A percentile compares a stretch with the other conserved stretches of the same genome.
Conservation (phyloP, 1,140 invertebrate species). For the Thaumetopoea pityocampa region DNA sequence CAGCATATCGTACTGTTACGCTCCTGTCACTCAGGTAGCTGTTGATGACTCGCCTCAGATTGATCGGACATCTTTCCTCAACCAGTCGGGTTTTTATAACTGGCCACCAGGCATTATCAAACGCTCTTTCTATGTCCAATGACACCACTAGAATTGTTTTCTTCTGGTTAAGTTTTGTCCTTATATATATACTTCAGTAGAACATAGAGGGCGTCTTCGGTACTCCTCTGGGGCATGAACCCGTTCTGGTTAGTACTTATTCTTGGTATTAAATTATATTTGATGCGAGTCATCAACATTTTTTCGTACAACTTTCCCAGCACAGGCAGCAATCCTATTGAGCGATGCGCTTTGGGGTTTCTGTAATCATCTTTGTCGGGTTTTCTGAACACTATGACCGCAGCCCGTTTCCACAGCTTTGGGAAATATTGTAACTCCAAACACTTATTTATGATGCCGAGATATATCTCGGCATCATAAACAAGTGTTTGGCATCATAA, state of each 20-base stretch:
- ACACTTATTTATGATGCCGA: slow-evolving; percentile 5
- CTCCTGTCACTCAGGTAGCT: slow-evolving; percentile 4
- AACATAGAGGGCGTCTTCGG: slow-evolving; percentile 12
- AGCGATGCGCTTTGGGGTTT: slow-evolving; percentile 12
- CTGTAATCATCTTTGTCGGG: slow-evolving; percentile 13
- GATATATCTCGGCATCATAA: background rate
- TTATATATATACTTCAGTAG: slow-evolving; percentile 2
- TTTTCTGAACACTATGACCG: slow-evolving; percentile 8
- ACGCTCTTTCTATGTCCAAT: no score
- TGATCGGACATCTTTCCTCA: background rate
- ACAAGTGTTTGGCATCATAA: background rate
- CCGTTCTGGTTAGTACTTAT: background rate
- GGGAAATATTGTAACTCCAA: slow-evolving; percentile 3
- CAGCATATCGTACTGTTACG: slow-evolving; percentile 1
- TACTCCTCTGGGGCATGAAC: slow-evolving; percentile 11
- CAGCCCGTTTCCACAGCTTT: slow-evolving; percentile 6
- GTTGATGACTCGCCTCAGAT: background rate
- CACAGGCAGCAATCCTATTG: slow-evolving; percentile 12
- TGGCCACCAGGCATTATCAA: slow-evolving; percentile 13
- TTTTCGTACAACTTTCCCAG: slow-evolving; percentile 15
- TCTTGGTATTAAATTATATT: no score
- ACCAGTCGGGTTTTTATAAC: background rate
- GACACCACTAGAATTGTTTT: slow-evolving; percentile 3
- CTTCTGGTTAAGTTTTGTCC: background rate
- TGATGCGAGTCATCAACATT: slow-evolving; percentile 2